Base-by-base conservation (phyloP, 2,113 vertebrate species). In the Pomatostomus ruficeps region DNA sequence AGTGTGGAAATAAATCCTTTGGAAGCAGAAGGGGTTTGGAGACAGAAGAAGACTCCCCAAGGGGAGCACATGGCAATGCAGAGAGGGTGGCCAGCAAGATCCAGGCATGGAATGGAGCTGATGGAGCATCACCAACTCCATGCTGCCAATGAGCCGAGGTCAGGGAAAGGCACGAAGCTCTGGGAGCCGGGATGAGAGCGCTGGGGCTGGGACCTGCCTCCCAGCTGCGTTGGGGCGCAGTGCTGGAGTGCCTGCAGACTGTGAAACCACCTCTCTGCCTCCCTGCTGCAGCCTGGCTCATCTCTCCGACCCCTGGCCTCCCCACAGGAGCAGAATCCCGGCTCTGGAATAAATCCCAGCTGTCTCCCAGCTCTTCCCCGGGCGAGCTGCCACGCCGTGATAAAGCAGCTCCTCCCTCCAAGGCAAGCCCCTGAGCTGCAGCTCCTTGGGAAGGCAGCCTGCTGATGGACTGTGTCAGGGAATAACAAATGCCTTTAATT, bases 121-220 rank as follows among this genome's bases (percentile, higher is more conserved):
- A 35, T 24, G 2, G 9, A 75, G 48, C 38, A 43, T 22, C 55
- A 29, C 57, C 24, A 42, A 1, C 40, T 19, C 46, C 0, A 0
- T 33, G 57, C 19, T 36, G 19, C 29, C 28, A 9, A n/a, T 46
- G 14, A 31, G 2, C 68, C 1, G 10, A 87, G 49, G 33, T 18
- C 58, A 79, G 58, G 52, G 38, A 51, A 45, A 31, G 80, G 66
- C 55, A 12, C n/a, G 7, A 18, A 54, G 58, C 72, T 63, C 77
- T 51, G 59, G 40, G 61, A 55, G 62, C 16, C 2, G 2, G 48
- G 23, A 72, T 48, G 9, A 38, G 71, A 73, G 14, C 4, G 1
- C 40, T 17, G 61, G 80, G 65, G 24, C 36, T 73, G 31, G 40
- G 52, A 54, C 16, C 31, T 48, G 29, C 57, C 61, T 33, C 45